Percentiles rank a stretch among this genome's conserved stretches.
Evolutionary conservation across 2,113 vertebrate genomes (phyloP).

Genomic region (Epinephelus fuscoguttatus): DNA sequence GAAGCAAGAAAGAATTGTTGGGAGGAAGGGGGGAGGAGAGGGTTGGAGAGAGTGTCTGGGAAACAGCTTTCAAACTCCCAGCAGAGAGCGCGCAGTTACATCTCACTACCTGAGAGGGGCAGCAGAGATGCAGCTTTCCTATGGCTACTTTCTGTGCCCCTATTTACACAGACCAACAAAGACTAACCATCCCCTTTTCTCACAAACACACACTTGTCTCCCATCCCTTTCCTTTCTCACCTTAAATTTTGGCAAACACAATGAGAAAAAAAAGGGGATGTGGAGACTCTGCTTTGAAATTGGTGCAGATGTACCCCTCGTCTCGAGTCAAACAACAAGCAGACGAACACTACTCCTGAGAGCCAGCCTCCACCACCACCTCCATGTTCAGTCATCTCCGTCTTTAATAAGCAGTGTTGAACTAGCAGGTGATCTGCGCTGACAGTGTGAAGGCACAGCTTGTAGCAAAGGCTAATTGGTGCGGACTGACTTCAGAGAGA

Average conservation of each 20-base stretch:
- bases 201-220: neutral
- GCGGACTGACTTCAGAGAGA: constrained; percentile 70
- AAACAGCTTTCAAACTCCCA: constrained; percentile 28
- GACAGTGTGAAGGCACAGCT: constrained; percentile 74
- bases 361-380: constrained; percentile 30
- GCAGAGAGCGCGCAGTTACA: constrained; percentile 62
- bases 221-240: neutral
- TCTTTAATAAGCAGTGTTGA: constrained; percentile 59
- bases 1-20: neutral
- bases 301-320: neutral
- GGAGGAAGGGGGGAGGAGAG: neutral
- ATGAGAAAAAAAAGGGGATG: neutral
- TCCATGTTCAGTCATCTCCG: constrained; percentile 51
- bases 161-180: constrained; percentile 50
- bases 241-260: constrained; percentile 16
- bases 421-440: constrained; percentile 72
- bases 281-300: constrained; percentile 13
- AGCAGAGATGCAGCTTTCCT: constrained; percentile 82
- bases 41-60: neutral
- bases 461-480: constrained; percentile 74
- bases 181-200: constrained; percentile 31
- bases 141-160: constrained; percentile 38
- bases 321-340: constrained; percentile 8
- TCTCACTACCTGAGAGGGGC: constrained; percentile 79
- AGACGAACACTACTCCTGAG: constrained; percentile 24